phyloP scores from a whole-genome alignment of 1,140 invertebrate species.

The Euura saliciscinereae region DNA sequence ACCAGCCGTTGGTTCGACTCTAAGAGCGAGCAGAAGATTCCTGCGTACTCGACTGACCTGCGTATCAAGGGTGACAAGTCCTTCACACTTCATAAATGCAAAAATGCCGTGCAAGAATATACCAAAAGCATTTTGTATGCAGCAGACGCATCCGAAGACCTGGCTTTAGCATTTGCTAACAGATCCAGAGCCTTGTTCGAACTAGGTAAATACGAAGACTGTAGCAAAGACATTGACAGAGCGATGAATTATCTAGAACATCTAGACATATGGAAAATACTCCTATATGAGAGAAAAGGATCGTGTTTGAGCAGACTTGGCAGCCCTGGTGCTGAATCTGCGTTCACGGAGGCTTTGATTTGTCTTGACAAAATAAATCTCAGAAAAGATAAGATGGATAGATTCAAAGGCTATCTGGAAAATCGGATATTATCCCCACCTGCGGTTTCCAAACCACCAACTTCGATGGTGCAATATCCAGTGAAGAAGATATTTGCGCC shows the following conservation, averaged over 20 bases:
- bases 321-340: not conserved
- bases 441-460: not conserved
- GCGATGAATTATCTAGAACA: conserved; percentile 36
- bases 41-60: conserved; percentile 21
- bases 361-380: not conserved
- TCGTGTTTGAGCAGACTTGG: not conserved
- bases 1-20: conserved; percentile 9
- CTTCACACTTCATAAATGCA: conserved; percentile 23
- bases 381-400: not conserved
- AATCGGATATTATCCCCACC: not conserved
- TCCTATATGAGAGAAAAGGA: conserved; percentile 23
- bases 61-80: conserved; percentile 32
- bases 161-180: conserved; percentile 73
- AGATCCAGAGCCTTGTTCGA: conserved; percentile 72
- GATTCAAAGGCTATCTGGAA: not conserved
- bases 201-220: conserved; percentile 66
- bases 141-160: conserved; percentile 59
- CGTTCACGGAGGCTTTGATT: not conserved
- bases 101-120: conserved; percentile 63
- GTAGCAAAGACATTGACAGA: conserved; percentile 59
- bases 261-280: conserved; percentile 34
- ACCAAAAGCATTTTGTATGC: conserved; percentile 68
- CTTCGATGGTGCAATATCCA: not conserved
- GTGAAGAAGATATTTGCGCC: conserved; percentile 13
- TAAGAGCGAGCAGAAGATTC: conserved; percentile 22